Evolutionary conservation across 2,113 vertebrate species (phyloP).

Genomic region (Sebastes fasciatus): DNA sequence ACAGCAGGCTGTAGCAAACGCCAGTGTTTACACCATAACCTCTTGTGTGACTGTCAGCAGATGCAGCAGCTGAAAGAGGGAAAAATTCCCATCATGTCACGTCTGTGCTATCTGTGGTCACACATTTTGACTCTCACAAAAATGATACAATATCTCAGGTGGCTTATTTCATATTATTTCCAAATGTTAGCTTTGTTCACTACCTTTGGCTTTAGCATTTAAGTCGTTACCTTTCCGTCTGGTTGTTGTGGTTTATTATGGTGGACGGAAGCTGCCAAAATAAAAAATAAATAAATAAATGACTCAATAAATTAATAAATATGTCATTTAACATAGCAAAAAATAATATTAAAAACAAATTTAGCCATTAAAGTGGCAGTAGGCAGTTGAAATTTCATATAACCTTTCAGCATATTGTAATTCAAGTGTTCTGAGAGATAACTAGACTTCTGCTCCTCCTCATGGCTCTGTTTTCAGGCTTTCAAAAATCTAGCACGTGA

Average conservation of each 20-base stretch:
- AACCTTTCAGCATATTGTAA: too few species aligned
- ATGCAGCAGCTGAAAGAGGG: constrained; percentile 19
- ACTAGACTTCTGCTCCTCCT: too few species aligned
- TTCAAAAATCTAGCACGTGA: too few species aligned
- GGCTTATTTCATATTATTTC: background rate
- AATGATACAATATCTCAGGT: background rate
- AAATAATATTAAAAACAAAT: too few species aligned
- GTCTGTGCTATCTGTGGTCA: constrained; percentile 29
- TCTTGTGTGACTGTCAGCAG: constrained; percentile 17
- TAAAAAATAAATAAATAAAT: too few species aligned
- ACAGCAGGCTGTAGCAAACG: constrained; percentile 16
- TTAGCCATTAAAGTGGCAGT: too few species aligned
- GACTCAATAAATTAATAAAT: too few species aligned
- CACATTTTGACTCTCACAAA: constrained; percentile 4
- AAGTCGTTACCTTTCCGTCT: background rate
- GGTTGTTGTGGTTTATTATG: background rate
- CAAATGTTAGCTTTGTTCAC: background rate
- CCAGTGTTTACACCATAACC: constrained; percentile 24
- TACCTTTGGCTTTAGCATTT: background rate
- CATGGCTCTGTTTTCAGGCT: too few species aligned
- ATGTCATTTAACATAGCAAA: too few species aligned
- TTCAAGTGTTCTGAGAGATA: too few species aligned
- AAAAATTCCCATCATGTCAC: constrained; percentile 2
- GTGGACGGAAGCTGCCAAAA: too few species aligned
- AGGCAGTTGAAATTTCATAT: too few species aligned